Evolutionary conservation across 2,797 vertebrate genomes (phyloP).

Genomic region (Syngnathus rostellatus): DNA sequence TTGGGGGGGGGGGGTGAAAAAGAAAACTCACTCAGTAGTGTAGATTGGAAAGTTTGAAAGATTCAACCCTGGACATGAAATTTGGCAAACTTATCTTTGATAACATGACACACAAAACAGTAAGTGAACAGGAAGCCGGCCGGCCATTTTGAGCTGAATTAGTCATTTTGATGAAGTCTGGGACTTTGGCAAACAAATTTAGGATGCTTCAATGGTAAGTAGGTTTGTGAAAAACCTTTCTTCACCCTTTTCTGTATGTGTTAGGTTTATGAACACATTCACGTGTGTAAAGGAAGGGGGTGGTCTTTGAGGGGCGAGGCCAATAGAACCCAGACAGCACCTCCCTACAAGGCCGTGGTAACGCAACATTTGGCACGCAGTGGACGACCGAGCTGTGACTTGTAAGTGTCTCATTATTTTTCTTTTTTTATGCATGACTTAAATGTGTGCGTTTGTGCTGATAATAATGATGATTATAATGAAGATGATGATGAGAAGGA

Average conservation of each 20-base stretch:
- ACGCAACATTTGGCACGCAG: conserved; percentile 9
- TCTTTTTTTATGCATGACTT: neutral
- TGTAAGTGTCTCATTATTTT: conserved; percentile 25
- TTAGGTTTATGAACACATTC: no score
- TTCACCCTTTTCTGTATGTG: no score
- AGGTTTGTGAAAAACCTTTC: neutral
- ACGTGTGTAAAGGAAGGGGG: conserved; percentile 10
- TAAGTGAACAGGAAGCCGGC: neutral
- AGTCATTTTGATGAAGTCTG: neutral
- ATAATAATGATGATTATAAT: neutral
- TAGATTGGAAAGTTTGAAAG: neutral
- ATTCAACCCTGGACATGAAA: neutral
- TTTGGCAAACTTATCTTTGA: neutral
- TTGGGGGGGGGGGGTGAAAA: no score
- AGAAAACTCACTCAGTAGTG: neutral
- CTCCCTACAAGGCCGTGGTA: conserved; percentile 33
- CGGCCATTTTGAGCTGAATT: neutral
- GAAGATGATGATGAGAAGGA: neutral
- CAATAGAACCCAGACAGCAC: conserved; percentile 8
- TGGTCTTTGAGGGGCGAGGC: conserved; percentile 10
- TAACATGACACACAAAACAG: neutral
- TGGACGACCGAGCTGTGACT: conserved; percentile 18
- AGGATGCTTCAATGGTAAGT: neutral
- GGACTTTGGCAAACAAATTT: no score
- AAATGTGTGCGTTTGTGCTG: neutral